These are phyloP conservation scores for Archivesica marissinica DNA, from an alignment of 1,140 invertebrate genomes.

Conservation along the genomic window DNA sequence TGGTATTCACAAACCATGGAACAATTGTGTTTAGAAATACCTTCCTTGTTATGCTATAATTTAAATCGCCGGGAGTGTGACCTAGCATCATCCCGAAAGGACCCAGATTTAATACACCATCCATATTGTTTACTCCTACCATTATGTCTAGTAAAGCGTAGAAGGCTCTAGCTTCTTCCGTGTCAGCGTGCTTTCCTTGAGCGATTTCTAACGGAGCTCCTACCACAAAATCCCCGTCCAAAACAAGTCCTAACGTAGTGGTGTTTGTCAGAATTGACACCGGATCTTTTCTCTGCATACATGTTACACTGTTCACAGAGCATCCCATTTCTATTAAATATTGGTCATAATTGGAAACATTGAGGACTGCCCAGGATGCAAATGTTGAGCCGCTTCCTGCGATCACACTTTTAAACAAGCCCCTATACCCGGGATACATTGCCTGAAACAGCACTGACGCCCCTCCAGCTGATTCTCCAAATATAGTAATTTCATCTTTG, in stretches of 20 bases:
- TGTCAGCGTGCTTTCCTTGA: constrained; percentile 93
- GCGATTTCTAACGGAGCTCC: constrained; percentile 83
- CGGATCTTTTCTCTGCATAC: neutral
- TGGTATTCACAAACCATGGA: neutral
- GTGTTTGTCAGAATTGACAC: neutral
- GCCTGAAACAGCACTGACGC: constrained; percentile 36
- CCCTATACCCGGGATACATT: constrained; percentile 37
- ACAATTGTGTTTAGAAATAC: neutral
- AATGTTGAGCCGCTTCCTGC: constrained; percentile 27
- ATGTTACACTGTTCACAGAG: constrained; percentile 86
- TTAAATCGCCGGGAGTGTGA: neutral
- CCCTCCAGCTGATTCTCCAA: constrained; percentile 42
- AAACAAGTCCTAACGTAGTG: constrained; percentile 85
- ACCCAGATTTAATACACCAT: neutral
- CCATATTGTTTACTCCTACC: constrained; percentile 83
- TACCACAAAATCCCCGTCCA: constrained; percentile 13
- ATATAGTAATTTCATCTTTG: constrained; percentile 18
- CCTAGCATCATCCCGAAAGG: neutral
- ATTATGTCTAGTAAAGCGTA: constrained; percentile 85
- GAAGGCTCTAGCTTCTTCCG: constrained; percentile 87
- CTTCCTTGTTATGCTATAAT: constrained; percentile 1
- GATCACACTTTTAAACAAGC: constrained; percentile 37
- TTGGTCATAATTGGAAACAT: neutral
- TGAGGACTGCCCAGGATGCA: constrained; percentile 79
- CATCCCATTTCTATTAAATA: neutral